Evolutionary conservation across 2,797 vertebrate genomes (phyloP).

Genomic region (Selene dorsalis): DNA sequence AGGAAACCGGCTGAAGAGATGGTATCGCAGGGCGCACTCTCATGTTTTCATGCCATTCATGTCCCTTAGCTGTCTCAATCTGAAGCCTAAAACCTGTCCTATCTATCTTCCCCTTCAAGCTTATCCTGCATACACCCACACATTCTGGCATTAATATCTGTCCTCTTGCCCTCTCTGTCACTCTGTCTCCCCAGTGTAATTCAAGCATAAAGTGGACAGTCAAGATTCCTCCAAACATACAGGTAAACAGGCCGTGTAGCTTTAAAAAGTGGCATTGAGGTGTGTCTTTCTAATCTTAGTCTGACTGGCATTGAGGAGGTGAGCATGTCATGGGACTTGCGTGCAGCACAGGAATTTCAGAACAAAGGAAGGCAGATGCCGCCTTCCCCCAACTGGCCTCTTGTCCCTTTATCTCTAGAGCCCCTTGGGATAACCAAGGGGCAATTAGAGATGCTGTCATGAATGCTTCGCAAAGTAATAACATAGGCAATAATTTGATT

Average conservation of each 20-base stretch:
- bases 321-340: conserved; percentile 77
- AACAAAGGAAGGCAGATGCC: conserved; percentile 79
- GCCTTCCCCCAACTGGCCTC: conserved; percentile 50
- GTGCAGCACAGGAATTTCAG: conserved; percentile 78
- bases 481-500: conserved; percentile 35
- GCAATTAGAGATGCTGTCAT: conserved; percentile 35
- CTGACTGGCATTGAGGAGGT: conserved; percentile 66
- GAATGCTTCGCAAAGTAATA: conserved; percentile 33
- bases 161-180: conserved; percentile 18
- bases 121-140: conserved; percentile 61
- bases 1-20: conserved; percentile 81
- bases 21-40: conserved; percentile 75
- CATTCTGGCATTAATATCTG: conserved; percentile 49
- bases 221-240: conserved; percentile 66
- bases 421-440: conserved; percentile 56
- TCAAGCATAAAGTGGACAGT: conserved; percentile 68
- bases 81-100: conserved; percentile 47
- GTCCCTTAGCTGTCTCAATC: conserved; percentile 60
- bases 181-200: conserved; percentile 56
- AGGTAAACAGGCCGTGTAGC: conserved; percentile 41
- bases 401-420: conserved; percentile 72
- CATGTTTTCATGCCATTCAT: conserved; percentile 74
- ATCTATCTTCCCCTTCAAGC: conserved; percentile 66
- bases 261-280: conserved; percentile 49
- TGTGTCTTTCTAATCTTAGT: conserved; percentile 66